Percentiles rank a stretch among this genome's conserved stretches.
Conservation (phyloP, 2,888 invertebrate genomes). For the Pseudanteris insignis region DNA sequence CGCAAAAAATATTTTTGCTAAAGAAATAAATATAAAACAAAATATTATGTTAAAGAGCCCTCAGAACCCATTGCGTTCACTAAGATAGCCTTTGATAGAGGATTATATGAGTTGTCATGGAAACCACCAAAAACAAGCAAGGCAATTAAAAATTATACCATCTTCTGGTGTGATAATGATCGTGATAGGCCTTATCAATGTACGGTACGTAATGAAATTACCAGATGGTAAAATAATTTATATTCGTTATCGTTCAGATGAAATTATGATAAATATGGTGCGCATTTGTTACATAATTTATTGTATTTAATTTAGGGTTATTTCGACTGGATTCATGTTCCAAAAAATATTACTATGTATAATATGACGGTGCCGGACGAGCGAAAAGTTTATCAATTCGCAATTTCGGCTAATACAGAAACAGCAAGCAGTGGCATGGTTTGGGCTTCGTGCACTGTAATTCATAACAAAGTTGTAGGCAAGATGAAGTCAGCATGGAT, state of each 20-base stretch:
- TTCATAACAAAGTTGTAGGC: slow-evolving; percentile 67
- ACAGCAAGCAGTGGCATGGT: slow-evolving; percentile 82
- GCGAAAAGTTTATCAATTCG: slow-evolving; percentile 76
- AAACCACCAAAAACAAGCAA: slow-evolving; percentile 67
- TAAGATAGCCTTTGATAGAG: slow-evolving; percentile 78
- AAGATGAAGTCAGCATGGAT: slow-evolving; percentile 72
- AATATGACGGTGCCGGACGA: slow-evolving; percentile 72
- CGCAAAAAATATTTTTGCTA: too few relatives aligned
- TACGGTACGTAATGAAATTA: slow-evolving; percentile 60
- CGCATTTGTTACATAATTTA: too few relatives aligned
- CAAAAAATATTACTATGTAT: slow-evolving; percentile 67
- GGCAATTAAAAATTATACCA: slow-evolving; percentile 76
- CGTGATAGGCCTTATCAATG: slow-evolving; percentile 72
- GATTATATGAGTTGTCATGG: slow-evolving; percentile 81
- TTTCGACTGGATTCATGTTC: slow-evolving; percentile 71
- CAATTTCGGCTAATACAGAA: slow-evolving; percentile 80
- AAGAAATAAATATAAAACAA: too few relatives aligned
- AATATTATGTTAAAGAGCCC: too few relatives aligned
- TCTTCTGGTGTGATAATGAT: slow-evolving; percentile 80
- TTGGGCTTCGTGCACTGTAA: slow-evolving; percentile 82
- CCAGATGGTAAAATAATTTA: too few relatives aligned
- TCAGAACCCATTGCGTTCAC: slow-evolving; percentile 73
- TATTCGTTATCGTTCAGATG: too few relatives aligned
- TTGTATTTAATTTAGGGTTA: slow-evolving; percentile 69
- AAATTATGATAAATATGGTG: too few relatives aligned